Evolutionary conservation across 1,140 invertebrate genomes (phyloP).

Genomic region (Nephila pilipes): DNA sequence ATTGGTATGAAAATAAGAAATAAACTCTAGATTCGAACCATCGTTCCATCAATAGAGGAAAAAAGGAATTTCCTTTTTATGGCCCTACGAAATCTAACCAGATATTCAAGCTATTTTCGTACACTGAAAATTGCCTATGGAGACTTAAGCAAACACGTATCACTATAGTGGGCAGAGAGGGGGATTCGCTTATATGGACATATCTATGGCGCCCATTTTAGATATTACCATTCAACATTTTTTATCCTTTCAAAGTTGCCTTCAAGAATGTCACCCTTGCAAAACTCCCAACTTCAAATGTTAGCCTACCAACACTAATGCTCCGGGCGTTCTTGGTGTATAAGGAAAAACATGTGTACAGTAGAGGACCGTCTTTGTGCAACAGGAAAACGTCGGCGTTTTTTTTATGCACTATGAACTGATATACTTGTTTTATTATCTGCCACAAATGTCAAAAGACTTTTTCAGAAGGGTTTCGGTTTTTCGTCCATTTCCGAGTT

Average conservation of each 20-base stretch:
- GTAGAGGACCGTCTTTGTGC: neutral
- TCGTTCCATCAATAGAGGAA: neutral
- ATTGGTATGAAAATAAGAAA: neutral
- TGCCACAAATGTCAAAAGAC: neutral
- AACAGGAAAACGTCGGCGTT: neutral
- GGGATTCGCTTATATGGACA: conserved; percentile 26
- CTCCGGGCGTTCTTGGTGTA: neutral
- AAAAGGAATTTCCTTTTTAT: neutral
- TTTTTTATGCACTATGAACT: neutral
- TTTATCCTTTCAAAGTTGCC: neutral
- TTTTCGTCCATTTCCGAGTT: neutral
- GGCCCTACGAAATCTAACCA: conserved; percentile 13
- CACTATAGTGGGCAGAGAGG: neutral
- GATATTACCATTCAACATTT: conserved; percentile 48
- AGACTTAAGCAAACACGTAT: conserved; percentile 28
- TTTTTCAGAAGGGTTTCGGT: neutral
- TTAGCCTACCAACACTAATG: neutral
- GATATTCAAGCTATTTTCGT: conserved; percentile 10
- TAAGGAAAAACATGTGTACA: neutral
- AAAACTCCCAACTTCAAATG: conserved; percentile 8
- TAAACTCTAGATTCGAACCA: neutral
- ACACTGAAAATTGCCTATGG: conserved; percentile 4
- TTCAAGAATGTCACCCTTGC: neutral
- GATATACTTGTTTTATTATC: conserved; percentile 39
- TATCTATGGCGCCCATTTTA: neutral